Conservation (phyloP, 1,140 invertebrate genomes). For the Penaeus japonicus region DNA sequence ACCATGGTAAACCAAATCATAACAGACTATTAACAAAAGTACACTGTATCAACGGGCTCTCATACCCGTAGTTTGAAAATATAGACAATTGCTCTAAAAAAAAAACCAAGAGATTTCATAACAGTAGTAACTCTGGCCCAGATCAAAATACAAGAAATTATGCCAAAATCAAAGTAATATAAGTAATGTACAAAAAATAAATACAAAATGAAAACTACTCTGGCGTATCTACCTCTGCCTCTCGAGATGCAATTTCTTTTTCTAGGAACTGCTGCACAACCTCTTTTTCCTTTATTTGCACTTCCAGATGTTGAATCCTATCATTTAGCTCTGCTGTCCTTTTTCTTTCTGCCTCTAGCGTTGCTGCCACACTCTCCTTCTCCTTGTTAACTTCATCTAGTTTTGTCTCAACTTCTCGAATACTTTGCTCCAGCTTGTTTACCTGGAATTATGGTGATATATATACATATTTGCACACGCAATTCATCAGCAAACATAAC, state of each 20-base stretch:
- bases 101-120: no score
- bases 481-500: not conserved
- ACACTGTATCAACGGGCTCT: not conserved
- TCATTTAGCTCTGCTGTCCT: not conserved
- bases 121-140: no score
- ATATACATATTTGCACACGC: not conserved
- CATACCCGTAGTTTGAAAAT: no score
- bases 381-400: constrained; percentile 27
- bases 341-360: constrained; percentile 16
- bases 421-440: constrained; percentile 10
- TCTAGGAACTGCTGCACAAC: constrained; percentile 55
- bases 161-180: no score
- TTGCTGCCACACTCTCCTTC: not conserved
- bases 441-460: not conserved
- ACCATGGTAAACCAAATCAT: not conserved
- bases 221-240: constrained; percentile 51
- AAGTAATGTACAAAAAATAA: no score
- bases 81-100: no score
- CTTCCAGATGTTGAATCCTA: constrained; percentile 19
- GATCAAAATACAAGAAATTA: no score
- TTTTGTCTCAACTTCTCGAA: constrained; percentile 9
- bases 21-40: not conserved
- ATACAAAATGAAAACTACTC: not conserved
- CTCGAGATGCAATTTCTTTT: constrained; percentile 45
- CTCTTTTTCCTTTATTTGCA: constrained; percentile 46